A percentile compares a stretch with the other conserved stretches of the same genome.
Conservation (phyloP, 2,113 vertebrate genomes). For the Dicrurus megarhynchus region DNA sequence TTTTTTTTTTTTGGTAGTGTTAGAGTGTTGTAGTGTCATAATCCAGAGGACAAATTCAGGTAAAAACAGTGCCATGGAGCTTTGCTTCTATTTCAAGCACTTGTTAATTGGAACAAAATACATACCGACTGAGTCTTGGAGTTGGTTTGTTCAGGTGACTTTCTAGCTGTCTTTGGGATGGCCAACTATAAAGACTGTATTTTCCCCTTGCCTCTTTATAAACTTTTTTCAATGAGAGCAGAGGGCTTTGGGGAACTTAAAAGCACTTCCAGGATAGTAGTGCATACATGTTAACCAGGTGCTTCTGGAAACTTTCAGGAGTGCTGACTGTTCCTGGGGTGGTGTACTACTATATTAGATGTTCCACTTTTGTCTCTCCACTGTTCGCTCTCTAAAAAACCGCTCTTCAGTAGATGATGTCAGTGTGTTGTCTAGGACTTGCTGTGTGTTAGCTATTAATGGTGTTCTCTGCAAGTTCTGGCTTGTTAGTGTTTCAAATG, state of each 20-base stretch:
- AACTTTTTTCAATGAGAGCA: background rate
- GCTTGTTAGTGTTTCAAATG: background rate
- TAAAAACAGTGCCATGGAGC: background rate
- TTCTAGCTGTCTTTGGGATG: background rate
- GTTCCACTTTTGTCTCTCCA: background rate
- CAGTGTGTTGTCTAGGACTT: background rate
- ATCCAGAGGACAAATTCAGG: background rate
- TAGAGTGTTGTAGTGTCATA: background rate
- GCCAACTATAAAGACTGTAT: accelerated
- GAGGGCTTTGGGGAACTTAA: background rate
- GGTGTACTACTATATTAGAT: background rate
- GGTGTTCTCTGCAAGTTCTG: background rate
- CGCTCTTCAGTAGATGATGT: background rate
- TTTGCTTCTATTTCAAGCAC: background rate
- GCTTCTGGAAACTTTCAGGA: background rate
- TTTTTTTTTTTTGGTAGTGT: background rate
- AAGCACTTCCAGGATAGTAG: background rate
- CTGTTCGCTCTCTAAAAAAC: background rate
- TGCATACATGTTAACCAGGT: background rate
- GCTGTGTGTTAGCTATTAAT: background rate
- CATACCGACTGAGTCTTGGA: background rate
- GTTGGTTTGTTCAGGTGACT: background rate
- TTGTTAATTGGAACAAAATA: background rate
- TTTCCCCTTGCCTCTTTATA: background rate
- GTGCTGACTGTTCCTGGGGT: background rate